Base-by-base conservation (phyloP, 2,113 vertebrate genomes). In the Mohoua ochrocephala region DNA sequence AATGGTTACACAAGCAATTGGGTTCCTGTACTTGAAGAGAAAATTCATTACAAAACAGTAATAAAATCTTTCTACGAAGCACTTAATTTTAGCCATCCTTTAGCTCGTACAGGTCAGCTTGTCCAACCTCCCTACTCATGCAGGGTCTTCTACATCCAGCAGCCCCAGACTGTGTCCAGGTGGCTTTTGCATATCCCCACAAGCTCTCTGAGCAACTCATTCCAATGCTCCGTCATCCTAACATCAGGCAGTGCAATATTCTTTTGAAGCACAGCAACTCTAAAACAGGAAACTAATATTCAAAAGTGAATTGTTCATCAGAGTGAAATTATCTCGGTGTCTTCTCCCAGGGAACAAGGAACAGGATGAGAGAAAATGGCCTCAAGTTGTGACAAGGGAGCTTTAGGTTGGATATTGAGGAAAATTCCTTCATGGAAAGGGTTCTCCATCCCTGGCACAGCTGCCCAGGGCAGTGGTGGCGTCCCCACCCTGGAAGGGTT, bases 151-250 rank as follows among this genome's bases (percentile, higher is more conserved):
- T 17, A 47, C 2, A 65, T 30, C 17, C 50, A 41, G 15, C 1
- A 73, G 10, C 26, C n/a, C 18, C 27, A 1, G 24, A 63, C 31
- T 15, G 15, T 0, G 0, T 49, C 28, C 47, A 67, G 9, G 2
- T 16, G 13, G 27, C n/a, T 76, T 83, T 15, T 15, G 23, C 79
- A 1, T 14, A 75, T 13, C 42, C 31, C 71, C 42, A 89, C 21
- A 57, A 35, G 8, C 23, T 37, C 30, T 31, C 64, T 64, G 30
- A 59, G 10, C 49, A 85, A 37, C 14, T 18, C 10, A 27, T 21
- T 89, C 61, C 67, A 44, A 39, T 5, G 18, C 33, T 69, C 1
- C 0, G 0, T 18, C 81, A 91, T 24, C 15, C 76, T 9, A 67
- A 23, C 5, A n/a, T 9, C n/a, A 52, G 30, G 20, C 28, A 81